Conservation (phyloP, 2,888 invertebrate species). For the Ganaspis brasiliensis region DNA sequence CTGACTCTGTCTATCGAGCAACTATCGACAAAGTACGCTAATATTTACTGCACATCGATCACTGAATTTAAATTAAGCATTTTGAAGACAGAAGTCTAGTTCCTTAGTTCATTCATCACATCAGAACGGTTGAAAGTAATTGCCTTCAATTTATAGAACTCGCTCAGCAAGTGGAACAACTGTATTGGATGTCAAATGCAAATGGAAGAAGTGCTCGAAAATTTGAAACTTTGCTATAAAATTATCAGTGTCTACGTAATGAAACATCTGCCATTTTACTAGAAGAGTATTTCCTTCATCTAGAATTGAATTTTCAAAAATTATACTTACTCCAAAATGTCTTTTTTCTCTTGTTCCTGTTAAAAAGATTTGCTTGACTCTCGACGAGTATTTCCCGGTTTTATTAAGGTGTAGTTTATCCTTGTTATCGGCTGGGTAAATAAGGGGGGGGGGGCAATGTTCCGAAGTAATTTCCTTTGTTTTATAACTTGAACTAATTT, state of each 20-base stretch:
- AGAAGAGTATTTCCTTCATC: conserved; percentile 96
- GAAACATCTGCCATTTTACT: conserved; percentile 90
- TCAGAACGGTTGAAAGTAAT: conserved; percentile 98
- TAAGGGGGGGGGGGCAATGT: too few species aligned
- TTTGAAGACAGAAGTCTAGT: conserved; percentile 95
- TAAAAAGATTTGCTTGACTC: conserved; percentile 96
- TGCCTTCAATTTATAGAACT: conserved; percentile 94
- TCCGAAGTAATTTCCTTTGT: too few species aligned
- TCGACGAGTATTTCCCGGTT: conserved; percentile 90
- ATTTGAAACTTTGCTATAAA: conserved; percentile 86
- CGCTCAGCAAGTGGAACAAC: conserved; percentile 91
- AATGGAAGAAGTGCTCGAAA: conserved; percentile 84
- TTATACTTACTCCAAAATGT: conserved; percentile 94
- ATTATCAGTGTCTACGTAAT: conserved; percentile 86
- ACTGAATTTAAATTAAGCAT: conserved; percentile 94
- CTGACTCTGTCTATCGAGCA: conserved; percentile 94
- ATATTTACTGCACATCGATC: conserved; percentile 92
- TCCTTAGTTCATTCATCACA: conserved; percentile 95
- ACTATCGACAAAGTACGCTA: conserved; percentile 93
- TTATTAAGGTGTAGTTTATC: too few species aligned
- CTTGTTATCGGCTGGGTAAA: too few species aligned
- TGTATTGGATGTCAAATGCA: conserved; percentile 87
- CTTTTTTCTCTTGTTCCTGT: conserved; percentile 86
- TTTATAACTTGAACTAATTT: too few species aligned
- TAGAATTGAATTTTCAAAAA: conserved; percentile 95